These are phyloP conservation scores for Drosophila takahashii DNA, from an alignment of 1,140 invertebrate species.

Conservation along the genomic window DNA sequence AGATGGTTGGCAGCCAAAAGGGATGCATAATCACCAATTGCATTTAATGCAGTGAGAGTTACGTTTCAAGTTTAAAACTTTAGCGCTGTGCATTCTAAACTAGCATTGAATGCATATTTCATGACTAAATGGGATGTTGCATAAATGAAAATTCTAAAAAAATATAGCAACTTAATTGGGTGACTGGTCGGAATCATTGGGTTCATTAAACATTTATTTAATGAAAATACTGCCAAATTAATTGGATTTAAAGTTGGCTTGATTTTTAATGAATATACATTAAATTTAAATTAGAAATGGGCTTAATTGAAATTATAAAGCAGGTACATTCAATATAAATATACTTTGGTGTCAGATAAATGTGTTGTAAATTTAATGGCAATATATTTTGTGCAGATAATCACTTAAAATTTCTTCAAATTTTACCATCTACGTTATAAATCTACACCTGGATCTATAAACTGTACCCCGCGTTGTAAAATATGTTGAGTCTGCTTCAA, in stretches of 20 bases:
- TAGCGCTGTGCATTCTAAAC: neutral
- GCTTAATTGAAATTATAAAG: too few relatives aligned
- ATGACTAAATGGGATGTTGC: neutral
- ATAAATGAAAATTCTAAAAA: neutral
- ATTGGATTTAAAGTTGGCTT: neutral
- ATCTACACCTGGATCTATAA: too few relatives aligned
- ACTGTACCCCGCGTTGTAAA: neutral
- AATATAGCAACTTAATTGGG: neutral
- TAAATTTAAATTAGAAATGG: neutral
- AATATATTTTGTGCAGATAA: too few relatives aligned
- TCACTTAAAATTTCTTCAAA: too few relatives aligned
- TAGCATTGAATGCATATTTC: neutral
- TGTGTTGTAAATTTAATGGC: too few relatives aligned
- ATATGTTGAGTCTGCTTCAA: neutral
- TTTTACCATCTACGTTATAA: too few relatives aligned
- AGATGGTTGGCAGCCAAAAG: constrained; percentile 22
- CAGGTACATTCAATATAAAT: too few relatives aligned
- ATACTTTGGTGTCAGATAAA: too few relatives aligned
- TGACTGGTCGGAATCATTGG: neutral
- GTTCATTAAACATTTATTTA: neutral
- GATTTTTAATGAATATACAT: neutral
- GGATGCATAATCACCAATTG: constrained; percentile 24
- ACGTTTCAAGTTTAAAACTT: neutral
- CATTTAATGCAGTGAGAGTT: constrained; percentile 16
- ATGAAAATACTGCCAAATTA: neutral